A percentile compares a stretch with the other conserved stretches of the same genome.
Conservation (phyloP, 2,797 vertebrate species). For the Amazonetta brasiliensis region DNA sequence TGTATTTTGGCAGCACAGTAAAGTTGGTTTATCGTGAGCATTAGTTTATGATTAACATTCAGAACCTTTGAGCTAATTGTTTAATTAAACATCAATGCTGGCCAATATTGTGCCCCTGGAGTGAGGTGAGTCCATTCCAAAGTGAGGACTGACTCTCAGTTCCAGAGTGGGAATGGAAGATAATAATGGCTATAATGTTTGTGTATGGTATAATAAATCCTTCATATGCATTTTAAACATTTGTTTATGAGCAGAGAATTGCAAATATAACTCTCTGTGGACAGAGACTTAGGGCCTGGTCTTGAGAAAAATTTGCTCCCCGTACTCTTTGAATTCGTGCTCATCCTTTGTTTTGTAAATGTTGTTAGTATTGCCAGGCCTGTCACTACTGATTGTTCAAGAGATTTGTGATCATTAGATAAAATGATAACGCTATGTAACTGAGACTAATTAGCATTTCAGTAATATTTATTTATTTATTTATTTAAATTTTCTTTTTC, state of each 20-base stretch:
- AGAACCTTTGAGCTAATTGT: neutral
- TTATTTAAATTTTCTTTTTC: neutral
- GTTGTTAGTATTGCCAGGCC: neutral
- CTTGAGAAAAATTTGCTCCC: neutral
- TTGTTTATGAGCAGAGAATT: neutral
- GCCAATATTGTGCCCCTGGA: neutral
- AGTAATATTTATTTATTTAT: neutral
- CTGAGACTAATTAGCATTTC: neutral
- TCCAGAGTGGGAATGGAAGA: neutral
- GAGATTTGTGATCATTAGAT: neutral
- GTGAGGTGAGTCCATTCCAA: neutral
- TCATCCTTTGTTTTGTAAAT: neutral
- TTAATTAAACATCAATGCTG: neutral
- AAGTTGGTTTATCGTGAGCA: neutral
- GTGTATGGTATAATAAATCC: neutral
- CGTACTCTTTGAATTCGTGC: neutral
- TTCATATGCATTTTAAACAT: neutral
- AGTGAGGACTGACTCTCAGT: neutral
- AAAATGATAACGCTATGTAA: neutral
- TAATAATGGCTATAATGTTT: neutral
- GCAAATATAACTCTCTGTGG: neutral
- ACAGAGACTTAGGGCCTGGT: neutral
- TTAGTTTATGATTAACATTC: neutral
- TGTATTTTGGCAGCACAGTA: neutral
- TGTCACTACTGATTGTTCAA: neutral